phyloP scores from a whole-genome alignment of 2,888 invertebrate genomes.

The Drosophila helvetica region DNA sequence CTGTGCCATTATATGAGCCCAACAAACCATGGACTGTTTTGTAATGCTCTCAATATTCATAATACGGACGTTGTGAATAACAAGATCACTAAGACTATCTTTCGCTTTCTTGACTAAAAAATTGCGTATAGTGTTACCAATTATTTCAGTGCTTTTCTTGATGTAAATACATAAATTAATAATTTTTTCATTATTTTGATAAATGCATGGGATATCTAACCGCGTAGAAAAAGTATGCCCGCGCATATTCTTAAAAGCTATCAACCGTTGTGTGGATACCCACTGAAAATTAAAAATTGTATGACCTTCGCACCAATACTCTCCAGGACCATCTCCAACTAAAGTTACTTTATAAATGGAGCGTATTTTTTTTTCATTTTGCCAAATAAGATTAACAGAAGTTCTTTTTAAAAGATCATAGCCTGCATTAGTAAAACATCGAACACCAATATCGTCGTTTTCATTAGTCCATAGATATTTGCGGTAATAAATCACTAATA shows the following conservation, averaged over 20 bases:
- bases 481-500: slow-evolving; percentile 86
- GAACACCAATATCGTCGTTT: slow-evolving; percentile 83
- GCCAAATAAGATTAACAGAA: slow-evolving; percentile 82
- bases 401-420: slow-evolving; percentile 85
- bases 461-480: slow-evolving; percentile 85
- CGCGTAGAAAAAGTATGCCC: slow-evolving; percentile 80
- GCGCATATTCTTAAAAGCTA: slow-evolving; percentile 83
- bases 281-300: slow-evolving; percentile 84
- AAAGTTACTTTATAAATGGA: slow-evolving; percentile 85
- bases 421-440: slow-evolving; percentile 87
- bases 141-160: slow-evolving; percentile 47
- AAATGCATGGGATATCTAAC: slow-evolving; percentile 69
- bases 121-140: slow-evolving; percentile 46
- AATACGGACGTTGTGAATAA: slow-evolving; percentile 84
- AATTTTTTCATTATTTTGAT: slow-evolving; percentile 12
- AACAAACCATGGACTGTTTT: slow-evolving; percentile 46
- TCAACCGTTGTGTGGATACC: slow-evolving; percentile 85
- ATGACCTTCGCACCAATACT: slow-evolving; percentile 88
- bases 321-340: slow-evolving; percentile 85
- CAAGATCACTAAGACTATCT: slow-evolving; percentile 40
- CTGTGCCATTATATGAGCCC: slow-evolving; percentile 71
- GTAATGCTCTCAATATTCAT: slow-evolving; percentile 84
- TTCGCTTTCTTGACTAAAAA: slow-evolving; percentile 28
- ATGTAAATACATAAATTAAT: slow-evolving; percentile 37
- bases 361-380: slow-evolving; percentile 66